These are phyloP conservation scores for Dicranocentrus wangi DNA, from an alignment of 2,888 invertebrate species.

Conservation along the genomic window DNA sequence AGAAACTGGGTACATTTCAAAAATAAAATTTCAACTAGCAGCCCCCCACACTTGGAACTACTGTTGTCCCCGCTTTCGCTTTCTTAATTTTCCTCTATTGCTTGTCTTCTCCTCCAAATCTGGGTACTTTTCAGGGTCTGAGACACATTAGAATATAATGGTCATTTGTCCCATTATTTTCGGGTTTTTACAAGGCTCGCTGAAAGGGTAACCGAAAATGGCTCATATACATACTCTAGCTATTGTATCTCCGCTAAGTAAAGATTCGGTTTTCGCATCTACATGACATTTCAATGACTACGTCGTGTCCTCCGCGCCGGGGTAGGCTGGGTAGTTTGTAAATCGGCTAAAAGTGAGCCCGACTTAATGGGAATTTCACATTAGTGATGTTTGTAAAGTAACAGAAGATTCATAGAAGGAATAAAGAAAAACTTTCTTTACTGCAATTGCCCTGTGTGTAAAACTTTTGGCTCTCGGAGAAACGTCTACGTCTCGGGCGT, in stretches of 20 bases:
- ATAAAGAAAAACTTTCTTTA: conserved; percentile 51
- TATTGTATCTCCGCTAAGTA: not conserved
- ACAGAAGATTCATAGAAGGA: conserved; percentile 61
- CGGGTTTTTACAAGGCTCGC: conserved; percentile 18
- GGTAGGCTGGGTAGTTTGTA: conserved; percentile 27
- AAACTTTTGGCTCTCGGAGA: conserved; percentile 28
- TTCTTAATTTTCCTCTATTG: no score
- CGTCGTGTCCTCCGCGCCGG: not conserved
- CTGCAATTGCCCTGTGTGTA: conserved; percentile 41
- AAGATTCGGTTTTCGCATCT: not conserved
- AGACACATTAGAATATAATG: conserved; percentile 42
- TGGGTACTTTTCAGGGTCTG: no score
- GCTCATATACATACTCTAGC: not conserved
- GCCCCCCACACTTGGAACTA: no score
- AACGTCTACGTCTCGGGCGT: not conserved
- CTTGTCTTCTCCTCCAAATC: no score
- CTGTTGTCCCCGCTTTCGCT: no score
- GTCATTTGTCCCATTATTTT: conserved; percentile 41
- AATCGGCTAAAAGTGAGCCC: conserved; percentile 54
- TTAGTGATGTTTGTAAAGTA: conserved; percentile 64
- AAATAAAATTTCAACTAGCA: no score
- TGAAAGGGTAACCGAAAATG: not conserved
- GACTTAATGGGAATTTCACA: conserved; percentile 60
- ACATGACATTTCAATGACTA: conserved; percentile 42
- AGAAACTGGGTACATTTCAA: no score